Conservation (phyloP, 2,113 vertebrate genomes). For the Macaca mulatta region DNA sequence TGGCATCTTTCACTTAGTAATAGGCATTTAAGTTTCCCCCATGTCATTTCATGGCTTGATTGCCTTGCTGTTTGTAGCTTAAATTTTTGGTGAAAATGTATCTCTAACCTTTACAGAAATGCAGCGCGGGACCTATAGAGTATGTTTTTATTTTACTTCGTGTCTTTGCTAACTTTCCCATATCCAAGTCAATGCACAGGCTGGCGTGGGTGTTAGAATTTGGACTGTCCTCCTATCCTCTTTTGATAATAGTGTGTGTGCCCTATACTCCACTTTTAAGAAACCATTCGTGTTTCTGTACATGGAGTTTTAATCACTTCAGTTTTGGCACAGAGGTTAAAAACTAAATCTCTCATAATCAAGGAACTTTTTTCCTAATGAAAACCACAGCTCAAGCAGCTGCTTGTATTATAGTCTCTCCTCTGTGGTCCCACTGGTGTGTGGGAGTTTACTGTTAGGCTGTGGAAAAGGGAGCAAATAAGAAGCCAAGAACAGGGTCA, state of each 20-base stretch:
- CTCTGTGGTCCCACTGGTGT: conserved; percentile 60
- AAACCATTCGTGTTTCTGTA: conserved; percentile 21
- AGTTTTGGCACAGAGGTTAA: conserved; percentile 55
- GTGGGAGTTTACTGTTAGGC: conserved; percentile 72
- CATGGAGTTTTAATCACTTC: conserved; percentile 60
- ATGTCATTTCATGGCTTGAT: background rate
- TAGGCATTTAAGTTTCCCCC: background rate
- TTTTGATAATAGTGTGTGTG: background rate
- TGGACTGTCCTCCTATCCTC: background rate
- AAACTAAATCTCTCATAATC: conserved; percentile 66
- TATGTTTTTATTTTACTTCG: background rate
- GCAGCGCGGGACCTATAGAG: background rate
- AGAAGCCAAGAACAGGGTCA: conserved; percentile 59
- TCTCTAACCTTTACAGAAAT: background rate
- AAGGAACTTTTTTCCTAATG: conserved; percentile 61
- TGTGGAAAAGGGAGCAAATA: conserved; percentile 54
- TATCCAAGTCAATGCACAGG: background rate
- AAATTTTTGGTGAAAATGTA: background rate
- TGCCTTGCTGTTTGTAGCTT: background rate
- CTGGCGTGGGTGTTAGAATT: background rate
- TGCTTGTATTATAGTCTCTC: conserved; percentile 10
- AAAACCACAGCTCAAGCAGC: conserved; percentile 71
- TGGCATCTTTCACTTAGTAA: background rate
- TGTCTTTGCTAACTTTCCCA: conserved; percentile 1
- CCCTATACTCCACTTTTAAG: background rate